Conservation (phyloP, 2,113 vertebrate genomes). For the Fulmarus glacialis region DNA sequence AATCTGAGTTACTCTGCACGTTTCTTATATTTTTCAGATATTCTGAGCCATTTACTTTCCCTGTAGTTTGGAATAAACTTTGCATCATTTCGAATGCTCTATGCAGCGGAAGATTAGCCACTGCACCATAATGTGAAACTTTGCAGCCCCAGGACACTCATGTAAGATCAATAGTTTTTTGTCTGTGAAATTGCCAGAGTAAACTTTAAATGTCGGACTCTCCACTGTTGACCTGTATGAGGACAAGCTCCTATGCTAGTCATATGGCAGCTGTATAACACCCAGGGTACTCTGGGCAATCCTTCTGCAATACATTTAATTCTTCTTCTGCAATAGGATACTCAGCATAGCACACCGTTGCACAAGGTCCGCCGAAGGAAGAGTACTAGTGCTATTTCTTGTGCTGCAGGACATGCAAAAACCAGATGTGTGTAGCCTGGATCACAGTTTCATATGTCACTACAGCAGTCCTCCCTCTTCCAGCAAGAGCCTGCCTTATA, state of each 20-base stretch:
- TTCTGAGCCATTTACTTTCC: not conserved
- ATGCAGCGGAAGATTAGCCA: not conserved
- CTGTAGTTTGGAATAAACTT: not conserved
- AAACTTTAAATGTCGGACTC: not conserved
- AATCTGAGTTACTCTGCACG: not conserved
- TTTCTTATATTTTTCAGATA: not conserved
- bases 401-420: not conserved
- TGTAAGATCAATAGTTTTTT: not conserved
- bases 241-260: not conserved
- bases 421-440: not conserved
- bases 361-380: not conserved
- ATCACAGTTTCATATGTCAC: not conserved
- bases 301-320: not conserved
- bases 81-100: not conserved
- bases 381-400: not conserved
- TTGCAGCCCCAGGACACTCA: not conserved
- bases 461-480: not conserved
- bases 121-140: not conserved
- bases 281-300: not conserved
- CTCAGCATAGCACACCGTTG: not conserved
- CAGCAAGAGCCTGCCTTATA: not conserved
- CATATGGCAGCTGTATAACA: not conserved
- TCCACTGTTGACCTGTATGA: not conserved
- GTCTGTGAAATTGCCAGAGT: not conserved
- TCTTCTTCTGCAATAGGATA: not conserved